A percentile compares a stretch with the other conserved stretches of the same genome.
phyloP scores from a whole-genome alignment of 2,888 invertebrate species.

The Drosophila anomalata region DNA sequence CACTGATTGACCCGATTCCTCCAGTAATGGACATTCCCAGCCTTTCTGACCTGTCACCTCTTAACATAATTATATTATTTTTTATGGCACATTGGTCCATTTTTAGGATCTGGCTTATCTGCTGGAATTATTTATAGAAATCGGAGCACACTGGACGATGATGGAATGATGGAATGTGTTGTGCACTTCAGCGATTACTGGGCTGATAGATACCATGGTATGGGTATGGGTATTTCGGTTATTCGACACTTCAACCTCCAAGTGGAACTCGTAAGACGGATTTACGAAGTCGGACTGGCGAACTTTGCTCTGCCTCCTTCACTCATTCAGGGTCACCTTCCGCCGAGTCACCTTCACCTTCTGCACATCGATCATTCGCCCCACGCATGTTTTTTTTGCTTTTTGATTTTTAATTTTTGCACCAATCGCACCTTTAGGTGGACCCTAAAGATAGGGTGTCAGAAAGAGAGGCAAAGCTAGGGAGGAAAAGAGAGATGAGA shows the following conservation, averaged over 20 bases:
- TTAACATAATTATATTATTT: background rate
- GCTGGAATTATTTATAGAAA: conserved; percentile 54
- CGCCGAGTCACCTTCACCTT: conserved; percentile 40
- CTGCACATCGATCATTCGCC: conserved; percentile 43
- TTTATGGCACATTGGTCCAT: conserved; percentile 9
- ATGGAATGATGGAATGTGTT: conserved; percentile 40
- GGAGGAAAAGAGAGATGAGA: background rate
- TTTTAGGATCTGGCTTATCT: conserved; percentile 25
- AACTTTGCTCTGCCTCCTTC: conserved; percentile 21
- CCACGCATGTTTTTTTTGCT: conserved; percentile 22
- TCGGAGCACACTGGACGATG: conserved; percentile 8
- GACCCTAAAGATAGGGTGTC: conserved; percentile 1
- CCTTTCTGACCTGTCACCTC: conserved; percentile 12
- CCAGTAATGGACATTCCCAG: background rate
- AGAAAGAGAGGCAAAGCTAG: background rate
- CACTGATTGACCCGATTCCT: background rate
- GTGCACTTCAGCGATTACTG: conserved; percentile 16
- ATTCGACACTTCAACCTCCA: conserved; percentile 28
- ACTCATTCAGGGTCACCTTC: conserved; percentile 24
- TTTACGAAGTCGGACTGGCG: conserved; percentile 7
- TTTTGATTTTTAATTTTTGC: conserved; percentile 2
- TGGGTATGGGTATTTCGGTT: conserved; percentile 2
- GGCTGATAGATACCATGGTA: background rate
- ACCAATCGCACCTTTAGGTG: conserved; percentile 22
- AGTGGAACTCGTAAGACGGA: conserved; percentile 17